Evolutionary conservation across 1,140 invertebrate species (phyloP).

Genomic region (Zaprionus vittiger): DNA sequence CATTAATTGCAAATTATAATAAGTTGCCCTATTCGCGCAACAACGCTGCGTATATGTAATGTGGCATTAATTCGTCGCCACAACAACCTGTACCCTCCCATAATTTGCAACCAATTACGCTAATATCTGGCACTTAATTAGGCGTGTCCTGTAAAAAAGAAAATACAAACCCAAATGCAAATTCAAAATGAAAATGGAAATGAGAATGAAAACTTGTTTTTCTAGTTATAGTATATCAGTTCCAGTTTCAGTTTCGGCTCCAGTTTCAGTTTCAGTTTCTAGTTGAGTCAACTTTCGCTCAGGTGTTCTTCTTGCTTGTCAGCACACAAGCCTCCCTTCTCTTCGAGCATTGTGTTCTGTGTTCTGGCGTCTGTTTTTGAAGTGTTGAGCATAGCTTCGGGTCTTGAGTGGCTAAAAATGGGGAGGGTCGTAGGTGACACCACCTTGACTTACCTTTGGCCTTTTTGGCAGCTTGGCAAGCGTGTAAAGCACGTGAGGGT

Average conservation of each 20-base stretch:
- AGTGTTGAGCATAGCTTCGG: slow-evolving; percentile 50
- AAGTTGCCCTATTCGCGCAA: not conserved
- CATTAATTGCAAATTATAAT: slow-evolving; percentile 44
- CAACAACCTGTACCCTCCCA: not conserved
- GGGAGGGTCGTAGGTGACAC: slow-evolving; percentile 22
- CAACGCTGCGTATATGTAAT: slow-evolving; percentile 59
- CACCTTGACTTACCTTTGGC: slow-evolving; percentile 67
- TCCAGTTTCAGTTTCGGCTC: slow-evolving; percentile 5
- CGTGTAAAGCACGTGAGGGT: slow-evolving; percentile 1
- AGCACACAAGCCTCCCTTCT: slow-evolving; percentile 45
- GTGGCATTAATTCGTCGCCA: slow-evolving; percentile 50
- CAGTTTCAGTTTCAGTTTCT: slow-evolving; percentile 13
- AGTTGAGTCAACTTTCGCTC: slow-evolving; percentile 67
- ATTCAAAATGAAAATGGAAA: slow-evolving; percentile 49
- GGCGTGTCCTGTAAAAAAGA: slow-evolving; percentile 12
- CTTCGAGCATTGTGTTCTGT: not conserved
- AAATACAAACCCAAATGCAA: not conserved
- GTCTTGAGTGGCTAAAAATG: slow-evolving; percentile 1
- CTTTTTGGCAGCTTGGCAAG: slow-evolving; percentile 55
- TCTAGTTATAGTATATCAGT: slow-evolving; percentile 9
- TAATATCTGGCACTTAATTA: slow-evolving; percentile 51
- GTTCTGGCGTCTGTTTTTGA: slow-evolving; percentile 33
- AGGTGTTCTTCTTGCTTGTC: slow-evolving; percentile 63
- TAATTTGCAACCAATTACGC: slow-evolving; percentile 49
- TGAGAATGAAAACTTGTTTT: slow-evolving; percentile 56